Evolutionary conservation across 1,140 invertebrate species (phyloP).

Genomic region (Amyelois transitella): DNA sequence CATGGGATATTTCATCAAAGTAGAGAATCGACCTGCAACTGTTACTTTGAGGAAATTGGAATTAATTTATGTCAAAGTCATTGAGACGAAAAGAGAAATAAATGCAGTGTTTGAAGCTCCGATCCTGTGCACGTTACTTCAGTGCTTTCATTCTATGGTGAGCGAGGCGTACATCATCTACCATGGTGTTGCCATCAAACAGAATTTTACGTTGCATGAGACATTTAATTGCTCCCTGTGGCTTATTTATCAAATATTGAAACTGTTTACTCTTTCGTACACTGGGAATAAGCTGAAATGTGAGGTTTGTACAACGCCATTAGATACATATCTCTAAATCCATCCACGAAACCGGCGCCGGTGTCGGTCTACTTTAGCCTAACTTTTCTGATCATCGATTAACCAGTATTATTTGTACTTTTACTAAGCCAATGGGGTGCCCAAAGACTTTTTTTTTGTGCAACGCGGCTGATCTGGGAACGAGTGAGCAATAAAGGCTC

Average conservation of each 20-base stretch:
- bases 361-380: too few relatives aligned
- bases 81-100: slow-evolving; percentile 43
- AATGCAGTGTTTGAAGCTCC: slow-evolving; percentile 42
- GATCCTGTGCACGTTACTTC: slow-evolving; percentile 36
- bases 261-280: slow-evolving; percentile 40
- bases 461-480: too few relatives aligned
- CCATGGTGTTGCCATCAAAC: slow-evolving; percentile 29
- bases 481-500: too few relatives aligned
- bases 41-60: slow-evolving; percentile 38
- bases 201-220: slow-evolving; percentile 25
- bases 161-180: slow-evolving; percentile 51
- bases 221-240: slow-evolving; percentile 45
- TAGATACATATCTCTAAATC: neutral
- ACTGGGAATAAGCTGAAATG: slow-evolving; percentile 39
- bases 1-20: slow-evolving; percentile 15
- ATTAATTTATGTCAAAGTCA: slow-evolving; percentile 33
- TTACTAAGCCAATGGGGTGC: too few relatives aligned
- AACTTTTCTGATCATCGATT: too few relatives aligned
- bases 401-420: too few relatives aligned
- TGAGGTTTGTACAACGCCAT: slow-evolving; percentile 27
- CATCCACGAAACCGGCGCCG: too few relatives aligned
- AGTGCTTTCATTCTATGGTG: slow-evolving; percentile 51
- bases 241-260: slow-evolving; percentile 51
- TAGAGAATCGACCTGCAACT: slow-evolving; percentile 16
- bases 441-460: too few relatives aligned